A percentile compares a stretch with the other conserved stretches of the same genome.
These are phyloP conservation scores for Tachyglossus aculeatus DNA, from an alignment of 2,797 vertebrate genomes.

Conservation along the genomic window DNA sequence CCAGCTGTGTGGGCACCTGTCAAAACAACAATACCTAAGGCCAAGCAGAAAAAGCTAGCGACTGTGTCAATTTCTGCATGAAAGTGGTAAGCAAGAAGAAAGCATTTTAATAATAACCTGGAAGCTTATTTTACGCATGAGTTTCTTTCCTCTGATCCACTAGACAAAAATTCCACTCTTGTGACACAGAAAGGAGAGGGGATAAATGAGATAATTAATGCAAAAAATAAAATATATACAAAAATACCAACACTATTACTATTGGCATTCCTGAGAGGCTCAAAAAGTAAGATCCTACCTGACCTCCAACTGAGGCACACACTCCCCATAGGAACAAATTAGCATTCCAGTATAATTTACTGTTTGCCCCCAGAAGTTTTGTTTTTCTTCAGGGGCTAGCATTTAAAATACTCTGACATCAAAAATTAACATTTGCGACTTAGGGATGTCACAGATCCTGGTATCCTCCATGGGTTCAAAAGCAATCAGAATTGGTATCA, in stretches of 20 bases:
- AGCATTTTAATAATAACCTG: background rate
- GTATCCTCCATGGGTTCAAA: too few species aligned
- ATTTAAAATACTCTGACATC: background rate
- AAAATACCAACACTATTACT: too few species aligned
- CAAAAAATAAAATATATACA: too few species aligned
- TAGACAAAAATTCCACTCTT: background rate
- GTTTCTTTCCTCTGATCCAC: background rate
- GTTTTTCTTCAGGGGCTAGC: background rate
- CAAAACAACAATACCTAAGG: background rate
- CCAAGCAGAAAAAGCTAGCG: background rate
- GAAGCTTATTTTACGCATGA: rapidly evolving
- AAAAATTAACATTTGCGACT: too few species aligned
- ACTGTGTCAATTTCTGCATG: background rate
- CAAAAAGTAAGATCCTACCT: too few species aligned
- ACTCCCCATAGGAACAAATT: background rate
- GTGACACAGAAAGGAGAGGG: too few species aligned
- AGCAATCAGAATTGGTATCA: too few species aligned
- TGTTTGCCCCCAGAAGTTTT: background rate
- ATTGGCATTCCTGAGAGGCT: too few species aligned
- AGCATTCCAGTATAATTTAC: background rate
- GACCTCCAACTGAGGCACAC: background rate
- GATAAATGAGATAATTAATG: too few species aligned
- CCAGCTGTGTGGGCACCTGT: constrained; percentile 41
- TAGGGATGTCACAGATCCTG: too few species aligned
- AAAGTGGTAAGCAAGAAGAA: background rate